Base-by-base conservation (phyloP, 2,113 vertebrate genomes). In the Hydrolagus affinis region DNA sequence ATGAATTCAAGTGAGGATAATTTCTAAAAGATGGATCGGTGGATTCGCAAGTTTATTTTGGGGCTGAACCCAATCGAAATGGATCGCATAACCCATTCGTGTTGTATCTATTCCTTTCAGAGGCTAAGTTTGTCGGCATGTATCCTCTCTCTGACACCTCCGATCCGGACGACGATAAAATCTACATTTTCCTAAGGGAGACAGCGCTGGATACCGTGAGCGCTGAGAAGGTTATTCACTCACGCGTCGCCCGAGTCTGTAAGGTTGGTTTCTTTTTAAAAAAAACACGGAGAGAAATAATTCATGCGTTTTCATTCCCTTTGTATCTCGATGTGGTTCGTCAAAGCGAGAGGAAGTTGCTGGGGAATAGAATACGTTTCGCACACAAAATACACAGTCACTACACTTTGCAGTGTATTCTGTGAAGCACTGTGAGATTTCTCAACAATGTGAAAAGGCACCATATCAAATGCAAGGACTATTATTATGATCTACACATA, bases 141-240 rank as follows among this genome's bases (percentile, higher is more conserved):
- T 95, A 93, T 1, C 89, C 91, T 88, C 93, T 97, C 89, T 94
- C 95, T 0, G 95, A 96, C 77, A 96, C 95, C 7, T 92, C 93
- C 91, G 95, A 94, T 69, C 88, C 91, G 0, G 93, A 95, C 0
- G 96, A 97, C 3, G 96, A 96, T 87, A 96, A 96, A 87, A 89
- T 96, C 32, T 96, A 96, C 89, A 88, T 96, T 89, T 97, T 97
- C 91, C 95, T 96, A 89, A 94, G 91, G 0, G 96, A 97, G 91
- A 91, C 87, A 0, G 94, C 94, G 0, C 87, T 92, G 89, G 95
- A 96, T 88, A 90, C 93, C 0, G 93, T 91, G 6, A 93, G 93
- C 88, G 93, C 94, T 93, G 95, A 96, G 87, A 88, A 88, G 86
- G 92, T 91, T 86, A 88, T 95, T 86, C 94, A 95, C 0, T 93